Conservation (phyloP, 1,140 invertebrate species). For the Zaprionus camerounensis region DNA sequence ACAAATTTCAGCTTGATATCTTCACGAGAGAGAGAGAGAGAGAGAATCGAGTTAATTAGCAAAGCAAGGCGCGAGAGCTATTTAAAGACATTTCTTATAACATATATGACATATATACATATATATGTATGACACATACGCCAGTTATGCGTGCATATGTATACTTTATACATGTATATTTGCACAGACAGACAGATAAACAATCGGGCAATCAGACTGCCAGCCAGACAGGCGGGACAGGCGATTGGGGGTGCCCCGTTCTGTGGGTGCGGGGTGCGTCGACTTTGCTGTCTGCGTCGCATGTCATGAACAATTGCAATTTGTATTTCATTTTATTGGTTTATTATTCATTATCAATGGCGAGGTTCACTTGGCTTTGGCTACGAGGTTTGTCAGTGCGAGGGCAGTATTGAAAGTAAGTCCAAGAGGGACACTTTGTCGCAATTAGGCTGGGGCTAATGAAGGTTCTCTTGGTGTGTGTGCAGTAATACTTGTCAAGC, state of each 20-base stretch:
- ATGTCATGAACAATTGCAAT: conserved; percentile 72
- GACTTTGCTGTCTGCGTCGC: conserved; percentile 35
- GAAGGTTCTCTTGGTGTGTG: neutral
- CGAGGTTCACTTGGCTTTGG: neutral
- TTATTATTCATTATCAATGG: conserved; percentile 59
- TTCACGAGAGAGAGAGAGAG: neutral
- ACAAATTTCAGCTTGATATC: neutral
- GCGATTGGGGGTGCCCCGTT: neutral
- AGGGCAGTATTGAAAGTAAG: conserved; percentile 41
- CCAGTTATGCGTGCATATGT: neutral
- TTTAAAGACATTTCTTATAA: conserved; percentile 1
- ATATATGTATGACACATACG: neutral
- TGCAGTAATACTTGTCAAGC: conserved; percentile 5
- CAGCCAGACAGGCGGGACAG: conserved; percentile 1
- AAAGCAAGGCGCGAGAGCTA: neutral
- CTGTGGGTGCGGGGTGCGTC: too few species aligned
- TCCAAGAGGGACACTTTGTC: conserved; percentile 29
- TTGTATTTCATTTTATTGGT: conserved; percentile 76
- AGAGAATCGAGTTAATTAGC: neutral
- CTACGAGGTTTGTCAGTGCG: conserved; percentile 30
- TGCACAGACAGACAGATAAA: conserved; percentile 19
- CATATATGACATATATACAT: neutral
- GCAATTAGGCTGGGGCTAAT: conserved; percentile 40
- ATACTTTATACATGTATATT: conserved; percentile 14
- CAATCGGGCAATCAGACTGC: neutral